A percentile compares a stretch with the other conserved stretches of the same genome.
Evolutionary conservation across 2,797 vertebrate genomes (phyloP).

Genomic region (Neomorphus geoffroyi): DNA sequence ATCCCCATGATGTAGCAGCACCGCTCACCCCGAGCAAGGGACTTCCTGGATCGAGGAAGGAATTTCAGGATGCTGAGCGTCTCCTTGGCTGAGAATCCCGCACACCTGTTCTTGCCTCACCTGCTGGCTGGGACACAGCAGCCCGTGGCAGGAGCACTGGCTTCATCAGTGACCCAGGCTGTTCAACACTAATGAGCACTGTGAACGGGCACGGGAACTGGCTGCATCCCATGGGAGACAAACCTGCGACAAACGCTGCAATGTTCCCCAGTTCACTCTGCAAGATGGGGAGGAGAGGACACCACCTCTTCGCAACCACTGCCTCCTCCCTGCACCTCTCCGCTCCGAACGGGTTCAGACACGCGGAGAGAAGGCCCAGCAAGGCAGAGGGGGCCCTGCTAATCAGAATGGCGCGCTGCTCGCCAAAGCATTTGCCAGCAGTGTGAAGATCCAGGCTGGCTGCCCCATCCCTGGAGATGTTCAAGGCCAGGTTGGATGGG

Average conservation of each 20-base stretch:
- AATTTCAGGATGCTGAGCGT: background rate
- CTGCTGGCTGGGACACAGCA: background rate
- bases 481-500: too few species aligned
- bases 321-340: background rate
- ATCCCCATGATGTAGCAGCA: background rate
- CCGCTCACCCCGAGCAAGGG: background rate
- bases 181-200: background rate
- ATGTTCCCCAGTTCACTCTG: background rate
- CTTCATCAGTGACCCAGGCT: background rate
- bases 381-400: background rate
- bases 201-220: background rate
- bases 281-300: background rate
- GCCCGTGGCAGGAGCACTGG: background rate
- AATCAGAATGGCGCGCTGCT: background rate
- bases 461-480: too few species aligned
- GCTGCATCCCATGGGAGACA: background rate
- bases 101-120: rapidly evolving
- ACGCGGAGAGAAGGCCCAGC: background rate
- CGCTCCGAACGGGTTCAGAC: rapidly evolving
- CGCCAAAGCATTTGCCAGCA: background rate
- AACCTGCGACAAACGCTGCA: background rate
- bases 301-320: background rate
- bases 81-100: background rate
- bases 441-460: too few species aligned
- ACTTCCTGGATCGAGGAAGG: background rate